Conservation (phyloP, 2,113 vertebrate genomes). For the Pheucticus melanocephalus region DNA sequence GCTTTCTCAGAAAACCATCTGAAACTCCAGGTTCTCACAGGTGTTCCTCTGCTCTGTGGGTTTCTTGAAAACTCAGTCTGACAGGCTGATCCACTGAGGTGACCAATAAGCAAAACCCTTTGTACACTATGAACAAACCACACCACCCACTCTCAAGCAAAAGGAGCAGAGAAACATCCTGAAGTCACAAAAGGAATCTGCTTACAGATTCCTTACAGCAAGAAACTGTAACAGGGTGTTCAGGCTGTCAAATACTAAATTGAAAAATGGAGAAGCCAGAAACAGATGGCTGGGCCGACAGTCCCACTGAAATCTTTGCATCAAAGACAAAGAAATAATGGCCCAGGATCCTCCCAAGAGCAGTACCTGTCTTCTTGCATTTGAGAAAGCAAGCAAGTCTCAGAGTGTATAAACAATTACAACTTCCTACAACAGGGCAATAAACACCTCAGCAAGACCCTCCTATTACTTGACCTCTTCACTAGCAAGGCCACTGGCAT, state of each 20-base stretch:
- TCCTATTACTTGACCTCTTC: background rate
- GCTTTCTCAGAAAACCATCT: background rate
- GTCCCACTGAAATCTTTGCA: background rate
- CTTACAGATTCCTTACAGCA: background rate
- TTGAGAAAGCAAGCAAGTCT: background rate
- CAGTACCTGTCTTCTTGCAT: background rate
- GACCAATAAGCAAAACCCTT: background rate
- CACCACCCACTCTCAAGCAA: background rate
- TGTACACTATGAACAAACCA: background rate
- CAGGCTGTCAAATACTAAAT: background rate
- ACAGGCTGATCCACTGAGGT: background rate
- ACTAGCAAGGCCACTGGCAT: background rate
- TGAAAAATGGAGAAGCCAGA: background rate
- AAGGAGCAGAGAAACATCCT: background rate
- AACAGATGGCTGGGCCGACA: background rate
- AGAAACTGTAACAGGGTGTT: background rate
- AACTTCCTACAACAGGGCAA: background rate
- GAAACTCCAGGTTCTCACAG: background rate
- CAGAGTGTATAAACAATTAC: background rate
- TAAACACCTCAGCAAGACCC: background rate
- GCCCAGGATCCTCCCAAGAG: background rate
- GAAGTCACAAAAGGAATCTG: background rate
- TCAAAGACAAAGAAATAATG: background rate
- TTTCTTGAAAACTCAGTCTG: background rate
- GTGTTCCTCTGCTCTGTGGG: background rate